Percentiles rank a stretch among this genome's conserved stretches.
phyloP scores from a whole-genome alignment of 2,888 invertebrate genomes.

The Ferdinandea cuprea region DNA sequence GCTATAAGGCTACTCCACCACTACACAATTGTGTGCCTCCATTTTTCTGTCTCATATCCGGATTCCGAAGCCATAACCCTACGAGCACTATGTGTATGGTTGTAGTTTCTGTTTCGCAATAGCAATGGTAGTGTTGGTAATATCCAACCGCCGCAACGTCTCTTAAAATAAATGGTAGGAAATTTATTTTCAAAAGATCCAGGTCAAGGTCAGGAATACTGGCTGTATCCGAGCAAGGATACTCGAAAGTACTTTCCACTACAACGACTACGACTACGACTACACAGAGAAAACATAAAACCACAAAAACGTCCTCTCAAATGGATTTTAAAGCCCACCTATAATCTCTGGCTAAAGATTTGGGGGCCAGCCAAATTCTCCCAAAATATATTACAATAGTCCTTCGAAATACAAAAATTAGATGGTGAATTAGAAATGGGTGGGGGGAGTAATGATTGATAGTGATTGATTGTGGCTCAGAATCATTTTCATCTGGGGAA shows the following conservation, averaged over 20 bases:
- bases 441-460: conserved; percentile 1
- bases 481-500: conserved; percentile 14
- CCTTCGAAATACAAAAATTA: not conserved
- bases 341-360: conserved; percentile 4
- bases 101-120: too few relatives aligned
- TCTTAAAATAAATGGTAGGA: conserved; percentile 27
- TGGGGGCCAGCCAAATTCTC: not conserved
- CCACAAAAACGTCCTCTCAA: not conserved
- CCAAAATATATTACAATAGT: not conserved
- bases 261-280: too few relatives aligned
- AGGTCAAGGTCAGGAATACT: conserved; percentile 22
- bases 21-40: conserved; percentile 10
- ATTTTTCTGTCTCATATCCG: conserved; percentile 17
- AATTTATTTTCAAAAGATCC: conserved; percentile 26
- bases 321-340: conserved; percentile 27
- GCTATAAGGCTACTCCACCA: too few relatives aligned
- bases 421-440: too few relatives aligned
- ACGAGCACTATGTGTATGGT: too few relatives aligned
- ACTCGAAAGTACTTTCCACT: not conserved
- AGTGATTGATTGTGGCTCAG: conserved; percentile 14
- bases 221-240: conserved; percentile 16
- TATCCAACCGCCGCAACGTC: conserved; percentile 36
- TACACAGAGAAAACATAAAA: not conserved
- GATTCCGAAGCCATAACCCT: not conserved
- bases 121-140: not conserved